Evolutionary conservation across 1,140 invertebrate species (phyloP).

Genomic region (Vanessa atalanta): DNA sequence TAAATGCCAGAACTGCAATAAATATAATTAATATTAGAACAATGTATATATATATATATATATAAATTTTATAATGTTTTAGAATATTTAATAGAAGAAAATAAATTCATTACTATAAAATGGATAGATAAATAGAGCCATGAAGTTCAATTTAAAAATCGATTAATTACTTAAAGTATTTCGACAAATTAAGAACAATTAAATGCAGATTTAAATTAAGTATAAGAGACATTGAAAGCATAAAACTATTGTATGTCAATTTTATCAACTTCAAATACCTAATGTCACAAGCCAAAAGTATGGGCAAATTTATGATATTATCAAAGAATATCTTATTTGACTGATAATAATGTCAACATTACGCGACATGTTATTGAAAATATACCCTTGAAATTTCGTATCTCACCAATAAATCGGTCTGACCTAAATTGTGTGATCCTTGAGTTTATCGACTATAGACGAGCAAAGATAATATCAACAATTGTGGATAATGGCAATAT

Average conservation of each 20-base stretch:
- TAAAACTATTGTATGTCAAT: background rate
- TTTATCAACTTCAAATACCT: background rate
- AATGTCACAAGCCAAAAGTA: background rate
- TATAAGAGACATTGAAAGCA: too few species aligned
- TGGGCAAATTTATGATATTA: background rate
- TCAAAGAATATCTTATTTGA: constrained; percentile 6
- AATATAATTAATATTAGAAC: too few species aligned
- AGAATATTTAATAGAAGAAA: too few species aligned
- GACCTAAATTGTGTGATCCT: constrained; percentile 73
- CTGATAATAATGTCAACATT: constrained; percentile 49
- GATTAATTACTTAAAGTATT: too few species aligned
- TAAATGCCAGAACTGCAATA: too few species aligned
- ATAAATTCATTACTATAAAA: too few species aligned
- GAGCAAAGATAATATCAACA: constrained; percentile 52
- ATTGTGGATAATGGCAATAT: constrained; percentile 26
- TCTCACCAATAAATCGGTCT: constrained; percentile 65
- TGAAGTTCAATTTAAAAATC: too few species aligned
- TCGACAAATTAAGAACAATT: too few species aligned
- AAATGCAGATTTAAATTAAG: too few species aligned
- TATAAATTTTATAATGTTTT: too few species aligned
- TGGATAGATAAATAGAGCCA: too few species aligned
- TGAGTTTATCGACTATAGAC: constrained; percentile 69
- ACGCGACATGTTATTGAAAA: constrained; percentile 61
- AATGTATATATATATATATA: too few species aligned
- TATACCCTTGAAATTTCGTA: constrained; percentile 64